Base-by-base conservation (phyloP, 2,113 vertebrate species). In the Telmatochromis brichardi region DNA sequence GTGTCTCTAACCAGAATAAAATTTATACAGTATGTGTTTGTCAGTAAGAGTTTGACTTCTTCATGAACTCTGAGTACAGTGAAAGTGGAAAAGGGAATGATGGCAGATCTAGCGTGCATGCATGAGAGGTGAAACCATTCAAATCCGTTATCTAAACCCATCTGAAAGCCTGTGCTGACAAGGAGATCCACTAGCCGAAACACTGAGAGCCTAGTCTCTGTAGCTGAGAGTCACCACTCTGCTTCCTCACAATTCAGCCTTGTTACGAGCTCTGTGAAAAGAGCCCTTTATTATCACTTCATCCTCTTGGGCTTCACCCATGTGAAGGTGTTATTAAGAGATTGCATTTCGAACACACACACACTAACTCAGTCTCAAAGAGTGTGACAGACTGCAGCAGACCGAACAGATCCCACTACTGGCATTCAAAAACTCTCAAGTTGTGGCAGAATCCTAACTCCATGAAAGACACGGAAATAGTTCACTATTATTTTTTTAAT, bases 311-410 rank as follows among this genome's bases (percentile, higher is more conserved):
- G 87, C 88, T 87, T 88, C 71, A 87, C 54, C 83, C 90, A 73
- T 90, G 92, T 92, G 89, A 94, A 94, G 92, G 89, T 90, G 84
- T 94, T 92, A 95, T 95, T 94, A 92, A 93, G 91, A 92, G 92
- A 93, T 89, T 91, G 93, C 53, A 65, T 96, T 96, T 95, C 90
- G 6, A 94, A 90, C 86, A 89, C 58, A 90, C 80, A 35, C 60
- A 85, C 86, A 82, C 82, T 47, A 82, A 85, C 82, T 92, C 83
- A 31, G 63, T 89, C 93, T 90, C 26, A 81, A 60, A 87, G 83
- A 84, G 87, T 63, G 81, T 58, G 82, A 93, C 55, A 86, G 73
- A 82, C 73, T 88, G 89, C 83, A 60, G 37, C 51, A 90, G 84
- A 93, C 60, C 83, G 6, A 47, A 63, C 33, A n/a, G 54, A 87